phyloP scores from a whole-genome alignment of 53 echinoderm and acorn worm genomes.

The Pentamera pediparva region DNA sequence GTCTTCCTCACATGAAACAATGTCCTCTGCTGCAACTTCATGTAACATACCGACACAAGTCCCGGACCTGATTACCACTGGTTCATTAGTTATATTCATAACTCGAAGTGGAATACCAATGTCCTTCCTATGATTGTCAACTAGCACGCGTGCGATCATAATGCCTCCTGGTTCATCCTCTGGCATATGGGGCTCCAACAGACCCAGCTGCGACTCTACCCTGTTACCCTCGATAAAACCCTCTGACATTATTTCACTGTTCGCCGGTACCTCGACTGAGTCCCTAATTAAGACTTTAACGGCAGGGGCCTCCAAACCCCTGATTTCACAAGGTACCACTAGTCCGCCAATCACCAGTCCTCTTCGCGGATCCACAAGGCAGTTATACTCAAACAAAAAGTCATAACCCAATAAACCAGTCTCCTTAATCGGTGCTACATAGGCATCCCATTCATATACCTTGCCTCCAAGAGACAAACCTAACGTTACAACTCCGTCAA shows the following conservation, averaged over 20 bases:
- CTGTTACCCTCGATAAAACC: background rate
- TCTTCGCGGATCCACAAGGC: background rate
- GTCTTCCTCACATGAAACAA: background rate
- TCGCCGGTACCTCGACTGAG: background rate
- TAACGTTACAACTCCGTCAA: no score
- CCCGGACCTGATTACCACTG: constrained; percentile 24
- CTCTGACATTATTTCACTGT: constrained; percentile 8
- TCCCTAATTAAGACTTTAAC: background rate
- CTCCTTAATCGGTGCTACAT: constrained; percentile 3
- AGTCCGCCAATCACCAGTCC: background rate
- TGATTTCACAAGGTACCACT: background rate
- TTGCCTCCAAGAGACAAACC: background rate
- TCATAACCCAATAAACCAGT: constrained; percentile 3
- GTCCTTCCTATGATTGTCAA: constrained; percentile 18
- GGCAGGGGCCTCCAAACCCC: background rate
- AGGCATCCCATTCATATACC: background rate
- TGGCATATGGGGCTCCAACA: background rate
- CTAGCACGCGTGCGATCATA: background rate
- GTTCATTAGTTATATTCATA: constrained; percentile 34
- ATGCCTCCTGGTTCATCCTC: constrained; percentile 6
- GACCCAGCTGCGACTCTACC: background rate
- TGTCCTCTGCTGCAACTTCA: background rate
- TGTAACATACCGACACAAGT: constrained; percentile 15
- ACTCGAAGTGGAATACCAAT: constrained; percentile 49
- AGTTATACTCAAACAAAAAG: background rate